These are phyloP conservation scores for Pogonus chalceus DNA, from an alignment of 1,140 invertebrate species.

Conservation along the genomic window DNA sequence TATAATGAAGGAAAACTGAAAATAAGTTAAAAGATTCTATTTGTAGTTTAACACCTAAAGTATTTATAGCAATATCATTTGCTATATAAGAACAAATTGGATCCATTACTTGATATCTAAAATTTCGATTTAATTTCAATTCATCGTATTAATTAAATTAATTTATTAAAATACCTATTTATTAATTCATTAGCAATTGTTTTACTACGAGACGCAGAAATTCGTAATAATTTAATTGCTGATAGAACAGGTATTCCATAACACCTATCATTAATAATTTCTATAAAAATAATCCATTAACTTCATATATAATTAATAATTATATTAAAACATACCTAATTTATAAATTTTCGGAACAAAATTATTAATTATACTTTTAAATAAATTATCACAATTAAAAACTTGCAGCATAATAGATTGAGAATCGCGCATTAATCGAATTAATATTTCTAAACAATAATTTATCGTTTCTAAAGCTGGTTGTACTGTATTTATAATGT, in stretches of 20 bases:
- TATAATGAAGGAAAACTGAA: slow-evolving; percentile 37
- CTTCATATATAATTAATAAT: slow-evolving; percentile 28
- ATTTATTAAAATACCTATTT: slow-evolving; percentile 18
- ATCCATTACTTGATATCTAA: slow-evolving; percentile 39
- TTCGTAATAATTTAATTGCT: slow-evolving; percentile 41
- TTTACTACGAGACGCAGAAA: slow-evolving; percentile 38
- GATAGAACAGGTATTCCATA: slow-evolving; percentile 37
- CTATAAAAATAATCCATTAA: background rate
- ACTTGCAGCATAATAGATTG: slow-evolving; percentile 47
- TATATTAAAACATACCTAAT: slow-evolving; percentile 20
- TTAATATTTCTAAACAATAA: slow-evolving; percentile 59
- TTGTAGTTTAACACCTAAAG: slow-evolving; percentile 44
- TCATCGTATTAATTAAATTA: slow-evolving; percentile 6
- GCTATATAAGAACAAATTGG: slow-evolving; percentile 38
- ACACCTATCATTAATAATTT: slow-evolving; percentile 2
- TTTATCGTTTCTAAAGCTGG: slow-evolving; percentile 53
- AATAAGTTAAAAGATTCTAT: slow-evolving; percentile 45
- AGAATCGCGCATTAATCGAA: slow-evolving; percentile 55
- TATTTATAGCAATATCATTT: slow-evolving; percentile 37
- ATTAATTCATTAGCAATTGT: slow-evolving; percentile 29
- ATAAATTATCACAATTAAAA: slow-evolving; percentile 42
- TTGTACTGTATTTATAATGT: slow-evolving; percentile 53
- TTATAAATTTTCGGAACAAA: slow-evolving; percentile 42
- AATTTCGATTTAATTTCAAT: slow-evolving; percentile 20
- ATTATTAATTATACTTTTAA: slow-evolving; percentile 44